These are phyloP conservation scores for Diachrysia chrysitis DNA, from an alignment of 2,888 invertebrate species.

Conservation along the genomic window DNA sequence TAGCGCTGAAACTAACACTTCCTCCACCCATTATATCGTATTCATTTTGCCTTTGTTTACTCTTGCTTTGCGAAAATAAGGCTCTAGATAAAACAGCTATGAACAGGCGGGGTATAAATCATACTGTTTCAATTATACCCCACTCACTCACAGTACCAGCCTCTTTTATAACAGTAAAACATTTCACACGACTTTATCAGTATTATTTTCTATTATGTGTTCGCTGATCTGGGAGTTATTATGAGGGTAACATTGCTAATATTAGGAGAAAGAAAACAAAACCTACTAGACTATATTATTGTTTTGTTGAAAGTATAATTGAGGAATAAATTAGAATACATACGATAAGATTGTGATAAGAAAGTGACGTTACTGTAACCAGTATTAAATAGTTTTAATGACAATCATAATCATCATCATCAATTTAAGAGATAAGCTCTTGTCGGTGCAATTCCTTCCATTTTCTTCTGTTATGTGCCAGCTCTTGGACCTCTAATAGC, in stretches of 20 bases:
- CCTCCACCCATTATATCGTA: constrained; percentile 42
- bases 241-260: constrained; percentile 32
- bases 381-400: too few relatives aligned
- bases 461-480: too few relatives aligned
- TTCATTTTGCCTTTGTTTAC: constrained; percentile 55
- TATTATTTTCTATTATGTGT: constrained; percentile 42
- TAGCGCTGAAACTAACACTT: constrained; percentile 38
- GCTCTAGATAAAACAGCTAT: constrained; percentile 57
- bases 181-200: constrained; percentile 56
- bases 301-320: constrained; percentile 3
- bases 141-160: constrained; percentile 64
- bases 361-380: background rate
- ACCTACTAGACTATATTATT: background rate
- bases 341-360: background rate
- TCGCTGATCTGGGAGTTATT: constrained; percentile 33
- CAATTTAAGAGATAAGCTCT: too few relatives aligned
- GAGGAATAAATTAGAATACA: too few relatives aligned
- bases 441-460: too few relatives aligned
- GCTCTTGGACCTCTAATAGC: too few relatives aligned
- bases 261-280: constrained; percentile 11
- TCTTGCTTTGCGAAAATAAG: constrained; percentile 52
- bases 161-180: constrained; percentile 55
- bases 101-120: constrained; percentile 72
- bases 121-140: constrained; percentile 80
- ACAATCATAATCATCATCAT: too few relatives aligned